Conservation (phyloP, 1,140 invertebrate genomes). For the Camponotus pennsylvanicus region DNA sequence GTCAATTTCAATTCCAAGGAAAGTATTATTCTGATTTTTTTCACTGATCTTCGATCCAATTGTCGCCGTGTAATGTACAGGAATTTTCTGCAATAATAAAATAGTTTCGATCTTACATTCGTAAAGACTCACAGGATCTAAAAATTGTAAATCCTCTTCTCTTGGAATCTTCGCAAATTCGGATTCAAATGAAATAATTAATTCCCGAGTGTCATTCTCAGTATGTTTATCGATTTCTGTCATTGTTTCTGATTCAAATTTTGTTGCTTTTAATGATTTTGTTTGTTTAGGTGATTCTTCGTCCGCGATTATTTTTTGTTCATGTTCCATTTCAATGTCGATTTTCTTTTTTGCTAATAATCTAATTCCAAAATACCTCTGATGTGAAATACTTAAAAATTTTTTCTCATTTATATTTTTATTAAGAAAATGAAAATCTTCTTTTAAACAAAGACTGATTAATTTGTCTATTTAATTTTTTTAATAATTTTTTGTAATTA, state of each 20-base stretch:
- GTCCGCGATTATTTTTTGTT: not conserved
- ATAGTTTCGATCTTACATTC: conserved; percentile 76
- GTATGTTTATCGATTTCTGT: not conserved
- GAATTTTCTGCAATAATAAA: conserved; percentile 55
- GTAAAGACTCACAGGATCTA: conserved; percentile 74
- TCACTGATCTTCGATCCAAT: not conserved
- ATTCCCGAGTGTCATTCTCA: not conserved
- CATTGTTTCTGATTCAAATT: not conserved
- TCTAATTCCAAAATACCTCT: not conserved
- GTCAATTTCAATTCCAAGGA: conserved; percentile 64
- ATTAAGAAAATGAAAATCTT: not conserved
- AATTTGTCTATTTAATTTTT: not conserved
- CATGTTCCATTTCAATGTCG: not conserved
- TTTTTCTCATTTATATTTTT: not conserved
- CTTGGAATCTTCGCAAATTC: conserved; percentile 65
- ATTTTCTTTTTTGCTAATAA: not conserved
- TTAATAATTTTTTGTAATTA: conserved; percentile 20
- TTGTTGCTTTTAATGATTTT: not conserved
- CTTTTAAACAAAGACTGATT: not conserved
- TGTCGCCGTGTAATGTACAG: not conserved
- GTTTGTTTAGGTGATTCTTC: not conserved
- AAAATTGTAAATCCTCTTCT: conserved; percentile 58
- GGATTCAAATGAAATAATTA: not conserved
- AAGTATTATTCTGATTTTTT: conserved; percentile 41
- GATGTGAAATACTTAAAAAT: not conserved